A percentile compares a stretch with the other conserved stretches of the same genome.
phyloP scores from a whole-genome alignment of 2,113 vertebrate species.

The Saiga tatarica region DNA sequence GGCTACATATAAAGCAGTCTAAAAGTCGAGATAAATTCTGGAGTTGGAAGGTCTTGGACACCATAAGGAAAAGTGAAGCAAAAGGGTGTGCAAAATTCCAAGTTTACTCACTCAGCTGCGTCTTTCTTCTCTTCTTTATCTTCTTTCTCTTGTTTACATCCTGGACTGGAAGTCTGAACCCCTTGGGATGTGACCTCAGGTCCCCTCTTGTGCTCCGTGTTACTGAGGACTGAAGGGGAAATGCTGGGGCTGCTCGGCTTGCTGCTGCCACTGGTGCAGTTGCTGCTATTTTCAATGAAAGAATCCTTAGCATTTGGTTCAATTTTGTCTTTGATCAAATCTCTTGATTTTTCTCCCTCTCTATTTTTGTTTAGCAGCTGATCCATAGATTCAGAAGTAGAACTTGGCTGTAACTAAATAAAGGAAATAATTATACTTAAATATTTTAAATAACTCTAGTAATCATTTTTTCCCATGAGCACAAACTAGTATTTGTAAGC shows the following conservation, averaged over 20 bases:
- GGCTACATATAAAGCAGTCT: background rate
- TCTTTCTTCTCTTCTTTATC: constrained; percentile 97
- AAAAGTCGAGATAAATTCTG: background rate
- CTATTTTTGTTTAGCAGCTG: constrained; percentile 91
- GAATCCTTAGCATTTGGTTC: constrained; percentile 85
- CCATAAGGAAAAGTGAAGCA: background rate
- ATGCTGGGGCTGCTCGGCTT: constrained; percentile 92
- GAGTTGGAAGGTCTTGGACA: background rate
- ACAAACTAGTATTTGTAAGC: constrained; percentile 21
- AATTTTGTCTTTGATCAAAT: constrained; percentile 90
- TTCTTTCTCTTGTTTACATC: constrained; percentile 90
- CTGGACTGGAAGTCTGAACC: constrained; percentile 92
- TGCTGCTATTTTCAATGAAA: constrained; percentile 82
- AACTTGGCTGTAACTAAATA: constrained; percentile 94
- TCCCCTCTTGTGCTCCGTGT: constrained; percentile 90
- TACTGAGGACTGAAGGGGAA: constrained; percentile 86
- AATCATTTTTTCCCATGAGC: background rate
- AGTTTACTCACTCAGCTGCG: constrained; percentile 92
- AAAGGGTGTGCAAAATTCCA: background rate
- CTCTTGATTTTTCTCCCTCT: constrained; percentile 94
- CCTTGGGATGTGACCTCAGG: constrained; percentile 97
- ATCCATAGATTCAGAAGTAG: constrained; percentile 92
- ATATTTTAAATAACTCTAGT: constrained; percentile 20
- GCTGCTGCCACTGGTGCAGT: constrained; percentile 85
- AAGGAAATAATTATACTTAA: constrained; percentile 59